These are phyloP conservation scores for Drosophila siamana DNA, from an alignment of 2,888 invertebrate species.

Conservation along the genomic window DNA sequence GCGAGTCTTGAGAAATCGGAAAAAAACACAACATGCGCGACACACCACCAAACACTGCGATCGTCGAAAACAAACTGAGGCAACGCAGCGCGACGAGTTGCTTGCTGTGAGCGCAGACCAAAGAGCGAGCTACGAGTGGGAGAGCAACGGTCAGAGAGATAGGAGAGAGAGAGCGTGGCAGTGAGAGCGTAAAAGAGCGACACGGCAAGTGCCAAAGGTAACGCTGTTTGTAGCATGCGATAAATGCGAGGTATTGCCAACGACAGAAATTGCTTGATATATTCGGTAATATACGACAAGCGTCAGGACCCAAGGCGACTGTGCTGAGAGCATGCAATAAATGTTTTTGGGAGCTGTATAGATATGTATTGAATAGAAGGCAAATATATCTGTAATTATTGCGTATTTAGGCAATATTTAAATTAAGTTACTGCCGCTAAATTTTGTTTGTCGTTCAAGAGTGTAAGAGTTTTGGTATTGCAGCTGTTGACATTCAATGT, in stretches of 20 bases:
- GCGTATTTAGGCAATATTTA: not conserved
- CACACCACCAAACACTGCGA: constrained; percentile 76
- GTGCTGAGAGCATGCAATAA: not conserved
- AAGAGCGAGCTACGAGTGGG: constrained; percentile 9
- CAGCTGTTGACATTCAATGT: constrained; percentile 11
- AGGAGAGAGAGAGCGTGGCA: not conserved
- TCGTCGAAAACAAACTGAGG: constrained; percentile 79
- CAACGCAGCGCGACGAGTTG: constrained; percentile 11
- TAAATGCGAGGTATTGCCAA: constrained; percentile 31
- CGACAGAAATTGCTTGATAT: not conserved
- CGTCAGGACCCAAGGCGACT: not conserved
- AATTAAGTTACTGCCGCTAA: not conserved
- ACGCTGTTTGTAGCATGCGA: constrained; percentile 59
- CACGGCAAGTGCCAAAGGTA: constrained; percentile 29
- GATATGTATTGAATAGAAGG: not conserved
- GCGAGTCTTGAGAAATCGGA: constrained; percentile 1
- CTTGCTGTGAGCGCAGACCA: constrained; percentile 7
- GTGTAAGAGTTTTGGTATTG: not conserved
- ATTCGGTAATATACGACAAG: not conserved
- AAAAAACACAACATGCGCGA: constrained; percentile 31
- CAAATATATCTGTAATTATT: not conserved
- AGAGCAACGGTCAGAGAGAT: not conserved
- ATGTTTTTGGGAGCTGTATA: not conserved
- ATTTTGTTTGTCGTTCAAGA: not conserved
- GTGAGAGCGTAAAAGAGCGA: constrained; percentile 11